A percentile compares a stretch with the other conserved stretches of the same genome.
These are phyloP conservation scores for Hemibagrus wyckioides DNA, from an alignment of 2,113 vertebrate genomes.

Conservation along the genomic window DNA sequence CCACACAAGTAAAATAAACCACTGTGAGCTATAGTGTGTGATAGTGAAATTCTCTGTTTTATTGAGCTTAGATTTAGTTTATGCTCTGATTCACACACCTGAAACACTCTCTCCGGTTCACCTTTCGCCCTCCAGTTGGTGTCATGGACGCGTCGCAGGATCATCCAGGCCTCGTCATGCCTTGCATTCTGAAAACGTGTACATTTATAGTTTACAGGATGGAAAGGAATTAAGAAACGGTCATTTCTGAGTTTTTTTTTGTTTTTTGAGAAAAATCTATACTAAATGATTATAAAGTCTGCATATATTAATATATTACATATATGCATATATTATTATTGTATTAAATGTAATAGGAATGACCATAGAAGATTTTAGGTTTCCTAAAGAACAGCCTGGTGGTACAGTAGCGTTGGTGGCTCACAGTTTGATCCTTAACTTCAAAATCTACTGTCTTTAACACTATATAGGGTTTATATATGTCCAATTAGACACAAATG, in stretches of 20 bases:
- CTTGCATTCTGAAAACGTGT: constrained; percentile 81
- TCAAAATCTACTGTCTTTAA: background rate
- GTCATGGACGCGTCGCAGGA: constrained; percentile 91
- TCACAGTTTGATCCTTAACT: background rate
- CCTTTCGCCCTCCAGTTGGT: constrained; percentile 98
- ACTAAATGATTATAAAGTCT: background rate
- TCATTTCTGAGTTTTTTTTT: background rate
- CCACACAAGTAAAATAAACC: background rate
- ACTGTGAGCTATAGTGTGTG: background rate
- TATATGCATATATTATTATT: too few relatives aligned
- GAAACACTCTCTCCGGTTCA: constrained; percentile 92
- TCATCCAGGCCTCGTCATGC: constrained; percentile 98
- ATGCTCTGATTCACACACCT: constrained; percentile 73
- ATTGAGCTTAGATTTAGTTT: background rate
- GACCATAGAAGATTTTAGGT: background rate
- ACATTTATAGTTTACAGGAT: background rate
- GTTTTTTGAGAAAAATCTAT: background rate
- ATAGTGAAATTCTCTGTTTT: background rate
- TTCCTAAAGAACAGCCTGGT: background rate
- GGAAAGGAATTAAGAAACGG: background rate
- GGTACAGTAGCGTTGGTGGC: background rate
- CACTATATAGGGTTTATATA: background rate
- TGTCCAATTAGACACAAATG: background rate
- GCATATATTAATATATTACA: background rate
- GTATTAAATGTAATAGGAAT: background rate